Evolutionary conservation across 2,888 invertebrate species (phyloP).

Genomic region (Nemapogon koenigi): DNA sequence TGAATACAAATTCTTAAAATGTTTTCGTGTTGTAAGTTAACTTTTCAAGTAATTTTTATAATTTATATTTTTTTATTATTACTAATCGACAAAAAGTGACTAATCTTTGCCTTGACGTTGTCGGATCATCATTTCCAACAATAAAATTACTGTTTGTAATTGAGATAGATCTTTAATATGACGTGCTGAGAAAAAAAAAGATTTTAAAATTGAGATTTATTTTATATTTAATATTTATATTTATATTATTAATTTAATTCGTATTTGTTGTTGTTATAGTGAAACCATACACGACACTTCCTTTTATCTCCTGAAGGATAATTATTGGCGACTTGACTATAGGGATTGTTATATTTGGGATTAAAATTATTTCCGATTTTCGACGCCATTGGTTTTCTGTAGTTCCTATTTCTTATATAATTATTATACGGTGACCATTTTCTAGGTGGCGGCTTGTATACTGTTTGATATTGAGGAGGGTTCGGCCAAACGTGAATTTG

Average conservation of each 20-base stretch:
- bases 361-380: neutral
- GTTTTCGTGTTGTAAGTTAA: no score
- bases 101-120: no score
- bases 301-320: constrained; percentile 25
- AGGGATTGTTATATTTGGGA: constrained; percentile 13
- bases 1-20: no score
- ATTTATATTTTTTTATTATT: no score
- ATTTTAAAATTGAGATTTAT: neutral
- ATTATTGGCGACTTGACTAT: constrained; percentile 28
- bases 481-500: constrained; percentile 2
- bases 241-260: constrained; percentile 29
- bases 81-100: no score
- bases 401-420: neutral
- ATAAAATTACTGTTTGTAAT: no score
- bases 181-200: no score
- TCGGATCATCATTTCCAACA: no score
- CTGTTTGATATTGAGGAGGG: neutral
- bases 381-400: neutral
- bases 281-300: constrained; percentile 39
- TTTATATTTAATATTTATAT: neutral
- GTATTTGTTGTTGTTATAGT: constrained; percentile 40
- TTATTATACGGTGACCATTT: neutral
- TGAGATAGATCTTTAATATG: no score
- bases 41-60: no score
- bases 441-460: neutral